phyloP scores from a whole-genome alignment of 2,113 vertebrate genomes.

The Cromileptes altivelis region DNA sequence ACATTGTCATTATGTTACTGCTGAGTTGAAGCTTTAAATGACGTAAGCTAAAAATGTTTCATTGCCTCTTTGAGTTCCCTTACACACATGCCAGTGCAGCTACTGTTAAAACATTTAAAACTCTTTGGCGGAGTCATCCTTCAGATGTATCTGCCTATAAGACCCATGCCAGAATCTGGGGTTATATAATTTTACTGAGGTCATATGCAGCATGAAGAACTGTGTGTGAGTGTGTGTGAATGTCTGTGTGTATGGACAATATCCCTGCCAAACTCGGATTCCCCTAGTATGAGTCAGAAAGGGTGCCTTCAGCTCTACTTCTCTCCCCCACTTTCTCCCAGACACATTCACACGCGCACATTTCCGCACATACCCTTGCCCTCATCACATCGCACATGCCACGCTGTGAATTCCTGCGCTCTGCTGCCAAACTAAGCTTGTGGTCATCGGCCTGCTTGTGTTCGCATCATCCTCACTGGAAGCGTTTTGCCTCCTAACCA shows the following conservation, averaged over 20 bases:
- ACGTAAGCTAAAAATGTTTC: background rate
- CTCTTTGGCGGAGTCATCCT: background rate
- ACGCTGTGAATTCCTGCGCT: slow-evolving; percentile 28
- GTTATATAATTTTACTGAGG: slow-evolving; percentile 9
- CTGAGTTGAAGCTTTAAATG: background rate
- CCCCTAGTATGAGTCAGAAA: slow-evolving; percentile 42
- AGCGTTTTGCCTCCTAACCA: background rate
- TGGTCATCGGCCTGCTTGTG: background rate
- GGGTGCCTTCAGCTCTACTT: slow-evolving; percentile 7
- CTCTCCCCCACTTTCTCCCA: background rate
- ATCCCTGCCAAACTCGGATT: slow-evolving; percentile 51
- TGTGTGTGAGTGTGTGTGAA: slow-evolving; percentile 1
- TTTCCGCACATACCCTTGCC: background rate
- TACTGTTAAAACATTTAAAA: background rate
- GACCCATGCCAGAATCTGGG: background rate
- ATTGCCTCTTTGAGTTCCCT: background rate
- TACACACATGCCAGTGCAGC: background rate
- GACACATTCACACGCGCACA: slow-evolving; percentile 14
- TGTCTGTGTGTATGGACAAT: slow-evolving; percentile 6
- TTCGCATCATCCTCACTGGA: background rate
- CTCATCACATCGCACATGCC: background rate
- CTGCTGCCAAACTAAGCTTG: slow-evolving; percentile 24
- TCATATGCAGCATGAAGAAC: background rate
- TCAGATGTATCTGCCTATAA: background rate
- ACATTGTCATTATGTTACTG: background rate